Percentiles rank a stretch among this genome's conserved stretches.
These are phyloP conservation scores for Parotocinclus haroldoi DNA, from an alignment of 2,797 vertebrate species.

Conservation along the genomic window DNA sequence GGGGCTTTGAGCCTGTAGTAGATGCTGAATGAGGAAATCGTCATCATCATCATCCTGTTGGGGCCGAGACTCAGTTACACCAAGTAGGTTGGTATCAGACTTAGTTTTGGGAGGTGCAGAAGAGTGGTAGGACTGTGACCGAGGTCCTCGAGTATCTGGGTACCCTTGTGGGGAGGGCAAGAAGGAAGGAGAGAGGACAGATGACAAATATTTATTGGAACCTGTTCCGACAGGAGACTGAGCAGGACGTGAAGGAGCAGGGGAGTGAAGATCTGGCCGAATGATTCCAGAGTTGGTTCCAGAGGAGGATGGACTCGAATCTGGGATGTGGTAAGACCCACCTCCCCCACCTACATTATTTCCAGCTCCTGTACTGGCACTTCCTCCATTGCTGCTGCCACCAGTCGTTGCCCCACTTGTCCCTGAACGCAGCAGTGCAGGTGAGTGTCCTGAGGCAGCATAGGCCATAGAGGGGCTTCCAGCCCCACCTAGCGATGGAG, in stretches of 20 bases:
- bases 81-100: conserved; percentile 75
- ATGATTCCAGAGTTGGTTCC: conserved; percentile 82
- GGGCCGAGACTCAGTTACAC: conserved; percentile 71
- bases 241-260: conserved; percentile 77
- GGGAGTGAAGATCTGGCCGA: conserved; percentile 85
- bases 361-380: conserved; percentile 64
- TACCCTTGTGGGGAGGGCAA: conserved; percentile 81
- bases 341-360: conserved; percentile 63
- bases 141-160: conserved; percentile 70
- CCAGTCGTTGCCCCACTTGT: conserved; percentile 75
- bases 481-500: conserved; percentile 75
- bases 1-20: conserved; percentile 88
- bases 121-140: conserved; percentile 72
- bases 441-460: conserved; percentile 86
- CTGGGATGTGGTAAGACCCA: conserved; percentile 73
- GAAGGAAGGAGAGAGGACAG: conserved; percentile 87
- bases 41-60: conserved; percentile 75
- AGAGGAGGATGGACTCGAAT: conserved; percentile 87
- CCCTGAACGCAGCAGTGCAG: conserved; percentile 80
- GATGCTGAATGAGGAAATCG: conserved; percentile 91
- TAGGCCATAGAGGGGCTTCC: conserved; percentile 89
- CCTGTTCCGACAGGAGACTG: conserved; percentile 71
- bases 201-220: conserved; percentile 85
- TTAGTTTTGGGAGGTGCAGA: conserved; percentile 69
- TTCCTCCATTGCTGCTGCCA: conserved; percentile 68